phyloP scores from a whole-genome alignment of 2,888 invertebrate species.

The Conus canariensis region DNA sequence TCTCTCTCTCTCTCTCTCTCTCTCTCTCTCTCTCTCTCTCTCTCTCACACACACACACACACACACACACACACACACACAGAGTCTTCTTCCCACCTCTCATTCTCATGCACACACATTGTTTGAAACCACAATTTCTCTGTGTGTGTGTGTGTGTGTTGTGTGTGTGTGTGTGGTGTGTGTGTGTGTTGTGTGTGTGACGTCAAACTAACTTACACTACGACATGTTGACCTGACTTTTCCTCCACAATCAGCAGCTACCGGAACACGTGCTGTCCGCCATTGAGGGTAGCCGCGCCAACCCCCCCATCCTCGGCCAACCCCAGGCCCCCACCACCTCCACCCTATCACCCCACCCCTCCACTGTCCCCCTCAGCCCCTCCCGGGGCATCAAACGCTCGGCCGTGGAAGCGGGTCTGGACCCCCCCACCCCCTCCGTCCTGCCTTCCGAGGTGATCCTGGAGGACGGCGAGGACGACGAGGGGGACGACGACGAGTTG shows the following conservation, averaged over 20 bases:
- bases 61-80: background rate
- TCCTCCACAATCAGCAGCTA: background rate
- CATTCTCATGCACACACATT: background rate
- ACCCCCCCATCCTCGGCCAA: background rate
- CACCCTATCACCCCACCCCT: background rate
- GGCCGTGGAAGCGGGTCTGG: background rate
- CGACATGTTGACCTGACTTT: no score
- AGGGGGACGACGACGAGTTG: conserved; percentile 46
- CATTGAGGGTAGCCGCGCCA: background rate
- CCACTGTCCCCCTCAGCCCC: background rate
- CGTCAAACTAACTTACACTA: no score
- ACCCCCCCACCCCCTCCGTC: background rate
- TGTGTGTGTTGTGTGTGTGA: no score
- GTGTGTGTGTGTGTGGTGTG: no score
- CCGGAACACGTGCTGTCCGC: background rate
- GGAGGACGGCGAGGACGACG: conserved; percentile 59
- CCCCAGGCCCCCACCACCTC: background rate
- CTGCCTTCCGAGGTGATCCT: conserved; percentile 46
- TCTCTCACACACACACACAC: background rate
- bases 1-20: background rate
- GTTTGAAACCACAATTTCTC: no score
- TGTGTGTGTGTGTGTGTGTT: no score
- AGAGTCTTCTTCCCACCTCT: background rate
- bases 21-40: conserved; percentile 10
- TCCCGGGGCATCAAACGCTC: background rate